Evolutionary conservation across 1,140 invertebrate species (phyloP), one percentile per base, ranked within the genome.

Genomic region (Cydia strobilella): DNA sequence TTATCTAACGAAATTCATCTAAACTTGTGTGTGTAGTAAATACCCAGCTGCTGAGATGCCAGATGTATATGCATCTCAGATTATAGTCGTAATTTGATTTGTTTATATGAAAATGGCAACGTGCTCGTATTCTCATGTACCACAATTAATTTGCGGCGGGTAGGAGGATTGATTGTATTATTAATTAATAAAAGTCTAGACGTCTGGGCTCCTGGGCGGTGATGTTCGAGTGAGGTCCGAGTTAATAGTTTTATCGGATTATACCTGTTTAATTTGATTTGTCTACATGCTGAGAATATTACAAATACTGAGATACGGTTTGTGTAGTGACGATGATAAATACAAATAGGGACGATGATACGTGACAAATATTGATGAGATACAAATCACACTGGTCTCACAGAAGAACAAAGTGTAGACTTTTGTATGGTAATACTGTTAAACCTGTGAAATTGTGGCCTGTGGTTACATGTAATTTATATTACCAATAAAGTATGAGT

Each of bases 121-220:
- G 0, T 59, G 2, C 20, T 23, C 20, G 54, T 59, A 54, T 54
- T 54, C 45, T 5, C 51, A 54, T 54, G 18, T 54, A 54, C 51
- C 51, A 59, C 31, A 35, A 35, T 69, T 69, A 65, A 65, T 65
- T 65, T 65, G 31, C 31, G 13, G 27, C n/a, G 18, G 31, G 13
- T 9, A 66, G 25, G 27, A 35, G 63, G 27, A 69, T 59, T 59
- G 27, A 69, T 69, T 69, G 65, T 69, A 39, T 69, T 69, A 35
- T 69, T 69, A 69, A 69, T 69, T 69, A 69, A 69, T 69, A 69
- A 69, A 69, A 69, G 65, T 69, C 65, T 69, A 69, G 65, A 69
- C 65, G 65, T 69, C 65, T 69, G 65, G 65, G 54, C 54, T 59
- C 15, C 54, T 59, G 54, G 20, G 51, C n/a, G 15, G 51, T 18